Percentiles rank a stretch among this genome's conserved stretches.
Evolutionary conservation across 1,140 invertebrate species (phyloP).

Genomic region (Mycetomoellerius zeteki): DNA sequence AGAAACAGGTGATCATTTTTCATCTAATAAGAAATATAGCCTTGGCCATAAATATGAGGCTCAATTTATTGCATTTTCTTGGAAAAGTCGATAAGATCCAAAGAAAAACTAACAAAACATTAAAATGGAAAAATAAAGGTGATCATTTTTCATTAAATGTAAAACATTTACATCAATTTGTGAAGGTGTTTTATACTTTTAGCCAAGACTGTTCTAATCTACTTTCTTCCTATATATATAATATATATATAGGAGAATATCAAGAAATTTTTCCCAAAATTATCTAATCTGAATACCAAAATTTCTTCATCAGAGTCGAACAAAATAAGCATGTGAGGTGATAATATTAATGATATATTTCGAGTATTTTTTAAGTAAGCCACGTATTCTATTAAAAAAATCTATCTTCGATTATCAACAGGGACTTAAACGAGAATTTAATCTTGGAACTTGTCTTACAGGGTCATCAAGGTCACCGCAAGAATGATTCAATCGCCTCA

Average conservation of each 20-base stretch:
- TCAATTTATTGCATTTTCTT: too few species aligned
- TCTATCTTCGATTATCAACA: too few species aligned
- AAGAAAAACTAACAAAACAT: too few species aligned
- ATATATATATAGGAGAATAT: not conserved
- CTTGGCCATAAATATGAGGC: too few species aligned
- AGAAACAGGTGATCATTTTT: slow-evolving; percentile 79
- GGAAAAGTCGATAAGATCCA: too few species aligned
- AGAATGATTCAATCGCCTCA: slow-evolving; percentile 96
- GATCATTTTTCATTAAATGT: too few species aligned
- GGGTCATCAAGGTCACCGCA: slow-evolving; percentile 90
- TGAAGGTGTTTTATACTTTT: too few species aligned
- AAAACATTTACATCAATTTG: too few species aligned
- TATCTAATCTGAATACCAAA: not conserved
- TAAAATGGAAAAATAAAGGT: too few species aligned
- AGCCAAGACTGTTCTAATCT: not conserved
- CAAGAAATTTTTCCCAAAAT: not conserved
- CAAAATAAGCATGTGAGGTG: not conserved
- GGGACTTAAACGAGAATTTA: slow-evolving; percentile 40
- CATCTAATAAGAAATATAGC: not conserved
- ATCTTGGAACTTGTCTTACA: slow-evolving; percentile 74
- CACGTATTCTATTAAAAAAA: not conserved
- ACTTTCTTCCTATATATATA: not conserved
- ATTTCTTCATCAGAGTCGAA: not conserved
- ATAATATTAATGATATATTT: not conserved
- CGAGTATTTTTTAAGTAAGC: not conserved